Conservation (phyloP, 1,140 invertebrate genomes). For the Anagrus nilaparvatae region DNA sequence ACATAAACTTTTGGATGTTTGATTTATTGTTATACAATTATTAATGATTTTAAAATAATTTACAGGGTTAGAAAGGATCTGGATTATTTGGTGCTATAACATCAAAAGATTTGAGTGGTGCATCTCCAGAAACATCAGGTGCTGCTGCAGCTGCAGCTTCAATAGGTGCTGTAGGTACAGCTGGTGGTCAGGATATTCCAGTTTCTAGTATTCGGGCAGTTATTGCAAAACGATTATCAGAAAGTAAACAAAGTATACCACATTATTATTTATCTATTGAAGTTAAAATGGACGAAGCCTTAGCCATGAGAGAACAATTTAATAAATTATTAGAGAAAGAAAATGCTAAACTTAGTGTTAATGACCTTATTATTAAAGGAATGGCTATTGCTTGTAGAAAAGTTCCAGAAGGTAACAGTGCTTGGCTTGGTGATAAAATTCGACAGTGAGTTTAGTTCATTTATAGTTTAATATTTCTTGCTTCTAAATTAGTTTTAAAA, state of each 20-base stretch:
- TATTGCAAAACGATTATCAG: conserved; percentile 82
- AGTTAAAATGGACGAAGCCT: conserved; percentile 69
- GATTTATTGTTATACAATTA: background rate
- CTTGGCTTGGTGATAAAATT: conserved; percentile 92
- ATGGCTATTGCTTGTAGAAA: conserved; percentile 82
- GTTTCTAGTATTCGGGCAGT: conserved; percentile 79
- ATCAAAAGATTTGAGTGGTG: conserved; percentile 67
- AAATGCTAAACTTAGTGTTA: conserved; percentile 80
- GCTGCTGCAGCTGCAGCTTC: conserved; percentile 25
- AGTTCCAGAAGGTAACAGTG: conserved; percentile 91
- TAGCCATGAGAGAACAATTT: conserved; percentile 55
- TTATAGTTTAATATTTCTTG: conserved; percentile 11
- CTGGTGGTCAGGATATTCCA: conserved; percentile 68
- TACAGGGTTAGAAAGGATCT: conserved; percentile 58
- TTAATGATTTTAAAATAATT: conserved; percentile 2
- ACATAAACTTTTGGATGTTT: too few relatives aligned
- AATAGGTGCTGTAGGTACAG: conserved; percentile 28
- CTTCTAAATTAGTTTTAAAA: background rate
- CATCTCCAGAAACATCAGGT: conserved; percentile 34
- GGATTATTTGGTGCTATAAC: conserved; percentile 85
- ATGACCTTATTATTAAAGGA: conserved; percentile 97
- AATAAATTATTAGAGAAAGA: conserved; percentile 74
- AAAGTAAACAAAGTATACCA: conserved; percentile 90
- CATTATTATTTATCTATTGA: conserved; percentile 94
- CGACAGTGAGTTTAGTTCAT: conserved; percentile 63